Conservation (phyloP, 2,888 invertebrate genomes). For the Terebella lapidaria region DNA sequence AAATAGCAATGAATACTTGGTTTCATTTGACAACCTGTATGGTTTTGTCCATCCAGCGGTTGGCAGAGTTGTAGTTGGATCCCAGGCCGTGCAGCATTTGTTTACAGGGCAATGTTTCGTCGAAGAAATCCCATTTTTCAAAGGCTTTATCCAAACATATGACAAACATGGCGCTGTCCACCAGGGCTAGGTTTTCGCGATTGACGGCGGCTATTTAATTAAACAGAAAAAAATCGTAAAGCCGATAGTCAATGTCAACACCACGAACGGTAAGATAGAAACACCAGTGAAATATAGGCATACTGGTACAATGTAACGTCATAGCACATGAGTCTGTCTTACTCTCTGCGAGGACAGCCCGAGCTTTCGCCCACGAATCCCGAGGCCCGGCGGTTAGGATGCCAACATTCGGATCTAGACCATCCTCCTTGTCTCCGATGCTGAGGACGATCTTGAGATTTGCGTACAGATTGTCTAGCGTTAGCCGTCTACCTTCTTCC, state of each 20-base stretch:
- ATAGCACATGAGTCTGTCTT: too few species aligned
- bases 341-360: constrained; percentile 49
- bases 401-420: constrained; percentile 63
- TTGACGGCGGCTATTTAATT: constrained; percentile 77
- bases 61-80: constrained; percentile 74
- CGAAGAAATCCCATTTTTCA: constrained; percentile 31
- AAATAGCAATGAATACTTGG: too few species aligned
- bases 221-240: too few species aligned
- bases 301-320: too few species aligned
- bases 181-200: constrained; percentile 72
- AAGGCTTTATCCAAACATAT: constrained; percentile 79
- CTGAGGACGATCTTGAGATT: constrained; percentile 53
- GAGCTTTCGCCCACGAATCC: constrained; percentile 74
- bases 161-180: constrained; percentile 79
- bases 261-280: too few species aligned
- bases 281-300: too few species aligned
- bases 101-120: constrained; percentile 53
- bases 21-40: too few species aligned
- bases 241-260: too few species aligned
- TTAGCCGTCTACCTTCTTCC: constrained; percentile 41
- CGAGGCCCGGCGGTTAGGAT: constrained; percentile 80
- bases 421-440: constrained; percentile 43
- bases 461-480: constrained; percentile 51
- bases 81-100: constrained; percentile 89
- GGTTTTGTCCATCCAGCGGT: constrained; percentile 98